Evolutionary conservation across 2,113 vertebrate genomes (phyloP), one percentile per base, ranked within the genome.

Genomic region (Acrocephalus kingi): DNA sequence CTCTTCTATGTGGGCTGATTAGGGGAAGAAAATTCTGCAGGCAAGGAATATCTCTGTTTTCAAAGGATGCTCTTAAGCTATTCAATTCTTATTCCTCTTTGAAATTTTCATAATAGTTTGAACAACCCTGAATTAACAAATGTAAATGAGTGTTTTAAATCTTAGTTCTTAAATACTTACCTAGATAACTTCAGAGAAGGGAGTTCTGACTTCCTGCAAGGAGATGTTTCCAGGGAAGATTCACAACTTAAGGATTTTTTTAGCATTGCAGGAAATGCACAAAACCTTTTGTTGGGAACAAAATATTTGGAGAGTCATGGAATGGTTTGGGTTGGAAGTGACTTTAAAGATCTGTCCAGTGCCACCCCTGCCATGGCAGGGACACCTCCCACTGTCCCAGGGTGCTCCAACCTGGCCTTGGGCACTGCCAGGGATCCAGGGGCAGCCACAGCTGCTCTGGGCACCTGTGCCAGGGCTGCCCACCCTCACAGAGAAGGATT

Each of bases 91-190:
- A 49, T 55, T 78, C 73, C 51, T 72, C 75, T 91, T 45, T 66
- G 91, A 67, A 91, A 66, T 68, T 13, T 71, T 90, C 56, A 46
- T 84, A 88, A 86, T 87, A 81, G 76, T 80, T 96, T 86, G 80
- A 95, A 64, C 68, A 92, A 75, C 83, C 75, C 87, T 75, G 90
- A 94, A 94, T 94, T 96, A 95, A 84, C 80, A 95, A 93, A 92
- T 75, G 93, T 63, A 93, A 96, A 91, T 96, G 52, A 81, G 83
- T 33, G 37, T 37, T 80, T 90, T 68, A 93, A 93, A 84, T 72
- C 4, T 6, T 10, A 17, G n/a, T 72, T 55, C 67, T 90, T 89
- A 79, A 87, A 69, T 17, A 24, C 81, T 69, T 46, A 76, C 81
- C 66, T 72, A 39, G 87, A 18, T 64, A 30, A 58, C 78, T 90